Evolutionary conservation across 1,140 invertebrate species (phyloP), one percentile per base, ranked within the genome.

Genomic region (Rhyacophila brunnea): DNA sequence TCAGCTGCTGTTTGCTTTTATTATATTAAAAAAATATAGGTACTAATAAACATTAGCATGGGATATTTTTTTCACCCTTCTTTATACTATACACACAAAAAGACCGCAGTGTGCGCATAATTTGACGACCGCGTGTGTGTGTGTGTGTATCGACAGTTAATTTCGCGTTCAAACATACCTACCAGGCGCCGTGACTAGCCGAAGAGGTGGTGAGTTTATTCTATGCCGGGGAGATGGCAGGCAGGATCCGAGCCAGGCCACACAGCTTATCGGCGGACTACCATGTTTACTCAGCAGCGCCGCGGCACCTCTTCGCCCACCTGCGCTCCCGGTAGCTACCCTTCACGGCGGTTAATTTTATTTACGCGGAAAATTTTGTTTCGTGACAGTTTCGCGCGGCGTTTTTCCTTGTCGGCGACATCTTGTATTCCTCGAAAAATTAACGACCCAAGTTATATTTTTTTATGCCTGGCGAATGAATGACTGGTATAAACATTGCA

Each of bases 141-240:
- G 23, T 28, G 23, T 44, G 9, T 19, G 56, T 58, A 57, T 62
- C 50, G 60, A 53, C 59, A 56, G 51, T 36, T 63, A 63, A 63
- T 63, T 63, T 55, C 45, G 44, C 35, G 51, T 50, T 63, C 61
- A 63, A 63, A 58, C 61, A 63, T 28, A 10, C 13, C 6, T 45
- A 35, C 17, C 35, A 19, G 49, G 19, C 14, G 40, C 56, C 17
- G 15, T 1, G 13, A 35, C n/a, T 13, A 40, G n/a, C 13, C 49
- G 49, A 40, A 11, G 43, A 35, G 55, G 55, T 44, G 46, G 50
- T 28, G 17, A 44, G 23, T 43, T 53, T 43, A 17, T 34, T 42
- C 32, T 40, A 19, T 20, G 40, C 9, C 32, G 13, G 32, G 28
- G 38, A 34, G 10, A 47, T 15, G 14, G 6, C 2, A 49, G 53